Evolutionary conservation across 2,113 vertebrate species (phyloP).

Genomic region (Canis aureus): DNA sequence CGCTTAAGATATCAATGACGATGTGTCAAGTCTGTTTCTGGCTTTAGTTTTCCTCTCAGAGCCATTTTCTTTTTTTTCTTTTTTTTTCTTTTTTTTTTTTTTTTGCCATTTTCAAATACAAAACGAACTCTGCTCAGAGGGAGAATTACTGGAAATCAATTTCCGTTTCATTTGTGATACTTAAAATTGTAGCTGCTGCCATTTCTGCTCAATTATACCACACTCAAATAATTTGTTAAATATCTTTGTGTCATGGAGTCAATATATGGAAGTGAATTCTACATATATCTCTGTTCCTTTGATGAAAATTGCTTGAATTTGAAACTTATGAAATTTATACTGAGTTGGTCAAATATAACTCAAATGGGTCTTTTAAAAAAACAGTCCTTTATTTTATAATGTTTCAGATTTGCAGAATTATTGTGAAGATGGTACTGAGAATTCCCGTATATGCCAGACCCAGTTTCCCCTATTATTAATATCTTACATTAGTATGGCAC

Average conservation of each 20-base stretch:
- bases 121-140: slow-evolving; percentile 75
- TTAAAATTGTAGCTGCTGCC: neutral
- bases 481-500: neutral
- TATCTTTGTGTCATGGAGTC: neutral
- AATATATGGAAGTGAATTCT: neutral
- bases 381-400: neutral
- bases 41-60: slow-evolving; percentile 73
- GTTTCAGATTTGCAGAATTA: slow-evolving; percentile 5
- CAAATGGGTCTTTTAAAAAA: neutral
- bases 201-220: slow-evolving; percentile 55
- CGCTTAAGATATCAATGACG: slow-evolving; percentile 78
- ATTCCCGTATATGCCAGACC: neutral
- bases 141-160: slow-evolving; percentile 59
- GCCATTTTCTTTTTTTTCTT: slow-evolving; percentile 78
- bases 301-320: slow-evolving; percentile 40
- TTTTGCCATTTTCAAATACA: slow-evolving; percentile 73
- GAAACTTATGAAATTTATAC: neutral
- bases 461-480: neutral
- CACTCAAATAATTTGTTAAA: slow-evolving; percentile 55
- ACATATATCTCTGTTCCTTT: neutral
- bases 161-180: slow-evolving; percentile 46
- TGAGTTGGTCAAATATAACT: neutral
- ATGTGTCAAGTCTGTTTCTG: slow-evolving; percentile 73
- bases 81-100: neutral
- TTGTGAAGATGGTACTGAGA: neutral